Percentiles rank a stretch among this genome's conserved stretches.
phyloP scores from a whole-genome alignment of 30 jellyfish, hydroid and myxozoan species.

The Turritopsis dohrnii region DNA sequence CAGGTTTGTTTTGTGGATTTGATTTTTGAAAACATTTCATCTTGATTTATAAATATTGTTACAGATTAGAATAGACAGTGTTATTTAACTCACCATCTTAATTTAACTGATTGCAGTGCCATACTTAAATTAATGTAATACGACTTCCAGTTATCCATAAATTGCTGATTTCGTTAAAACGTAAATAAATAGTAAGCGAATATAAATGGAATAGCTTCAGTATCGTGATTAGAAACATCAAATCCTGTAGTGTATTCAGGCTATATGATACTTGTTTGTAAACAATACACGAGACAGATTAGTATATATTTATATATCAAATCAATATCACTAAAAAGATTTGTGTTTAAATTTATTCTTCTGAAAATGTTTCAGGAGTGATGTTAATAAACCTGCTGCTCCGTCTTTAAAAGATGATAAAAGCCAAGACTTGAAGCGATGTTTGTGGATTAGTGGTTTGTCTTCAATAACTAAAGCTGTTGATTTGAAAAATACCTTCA shows the following conservation, averaged over 20 bases:
- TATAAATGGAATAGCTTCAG: too few relatives aligned
- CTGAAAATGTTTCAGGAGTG: background rate
- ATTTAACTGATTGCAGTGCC: background rate
- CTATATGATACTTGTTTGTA: too few relatives aligned
- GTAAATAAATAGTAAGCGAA: too few relatives aligned
- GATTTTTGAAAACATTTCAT: too few relatives aligned
- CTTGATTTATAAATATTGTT: too few relatives aligned
- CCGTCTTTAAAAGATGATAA: slow-evolving; percentile 19
- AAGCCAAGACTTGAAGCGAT: slow-evolving; percentile 59
- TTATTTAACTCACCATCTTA: background rate
- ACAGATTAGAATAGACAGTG: background rate
- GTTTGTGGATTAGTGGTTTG: slow-evolving; percentile 96
- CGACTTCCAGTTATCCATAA: too few relatives aligned
- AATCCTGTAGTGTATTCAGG: too few relatives aligned
- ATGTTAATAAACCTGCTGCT: background rate
- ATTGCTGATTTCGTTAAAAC: too few relatives aligned
- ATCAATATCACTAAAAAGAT: background rate
- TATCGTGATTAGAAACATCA: too few relatives aligned
- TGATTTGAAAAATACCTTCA: slow-evolving; percentile 65
- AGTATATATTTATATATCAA: background rate
- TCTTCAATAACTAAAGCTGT: slow-evolving; percentile 92
- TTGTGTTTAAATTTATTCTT: background rate
- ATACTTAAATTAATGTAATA: too few relatives aligned
- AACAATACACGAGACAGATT: background rate
- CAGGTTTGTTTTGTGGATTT: background rate